Conservation (phyloP, 2,797 vertebrate species). For the Heliangelus exortis region DNA sequence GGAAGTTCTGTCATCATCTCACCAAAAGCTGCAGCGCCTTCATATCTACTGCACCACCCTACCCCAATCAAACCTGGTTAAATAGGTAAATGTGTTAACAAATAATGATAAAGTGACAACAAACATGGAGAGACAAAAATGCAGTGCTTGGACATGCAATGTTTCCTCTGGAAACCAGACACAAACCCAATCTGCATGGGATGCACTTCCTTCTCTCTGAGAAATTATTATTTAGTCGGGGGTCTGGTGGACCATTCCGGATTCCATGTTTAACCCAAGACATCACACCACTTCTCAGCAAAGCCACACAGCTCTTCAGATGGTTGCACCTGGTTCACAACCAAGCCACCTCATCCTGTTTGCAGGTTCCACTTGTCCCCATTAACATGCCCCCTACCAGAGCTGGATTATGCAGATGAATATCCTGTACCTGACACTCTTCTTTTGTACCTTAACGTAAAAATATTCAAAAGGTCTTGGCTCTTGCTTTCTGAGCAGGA, state of each 20-base stretch:
- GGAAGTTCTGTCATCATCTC: background rate
- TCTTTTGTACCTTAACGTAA: background rate
- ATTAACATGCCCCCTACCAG: background rate
- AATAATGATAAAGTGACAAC: background rate
- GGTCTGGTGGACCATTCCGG: background rate
- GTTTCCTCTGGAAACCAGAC: background rate
- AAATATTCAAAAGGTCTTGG: background rate
- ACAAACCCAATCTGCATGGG: background rate
- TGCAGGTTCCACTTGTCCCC: background rate
- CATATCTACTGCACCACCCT: background rate
- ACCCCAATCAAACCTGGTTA: background rate
- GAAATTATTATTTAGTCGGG: background rate
- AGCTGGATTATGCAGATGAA: rapidly evolving
- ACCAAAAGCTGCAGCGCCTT: background rate
- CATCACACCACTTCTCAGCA: background rate
- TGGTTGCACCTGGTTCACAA: background rate
- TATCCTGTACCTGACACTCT: background rate
- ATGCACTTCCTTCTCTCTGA: background rate
- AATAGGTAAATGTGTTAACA: background rate
- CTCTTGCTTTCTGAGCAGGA: background rate
- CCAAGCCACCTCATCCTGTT: background rate
- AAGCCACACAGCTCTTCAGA: background rate
- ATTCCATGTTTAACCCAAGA: background rate
- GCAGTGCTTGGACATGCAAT: background rate
- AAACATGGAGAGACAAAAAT: background rate